phyloP scores from a whole-genome alignment of 2,888 invertebrate species.

The Acanthosepion lycidas region DNA sequence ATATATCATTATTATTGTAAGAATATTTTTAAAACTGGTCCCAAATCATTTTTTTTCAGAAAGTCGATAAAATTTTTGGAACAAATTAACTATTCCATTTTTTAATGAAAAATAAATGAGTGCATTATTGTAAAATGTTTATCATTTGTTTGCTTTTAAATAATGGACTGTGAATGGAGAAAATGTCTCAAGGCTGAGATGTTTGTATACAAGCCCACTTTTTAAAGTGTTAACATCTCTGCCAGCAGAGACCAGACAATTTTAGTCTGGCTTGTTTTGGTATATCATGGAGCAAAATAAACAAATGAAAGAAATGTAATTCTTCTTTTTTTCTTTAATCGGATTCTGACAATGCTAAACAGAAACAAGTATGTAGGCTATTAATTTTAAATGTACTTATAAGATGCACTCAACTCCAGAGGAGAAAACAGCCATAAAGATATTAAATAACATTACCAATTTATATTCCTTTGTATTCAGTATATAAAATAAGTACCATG shows the following conservation, averaged over 20 bases:
- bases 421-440: neutral
- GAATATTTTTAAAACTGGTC: too few species aligned
- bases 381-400: neutral
- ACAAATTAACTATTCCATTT: too few species aligned
- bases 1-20: too few species aligned
- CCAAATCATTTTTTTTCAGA: too few species aligned
- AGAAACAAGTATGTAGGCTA: neutral
- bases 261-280: neutral
- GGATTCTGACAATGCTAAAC: neutral
- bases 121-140: too few species aligned
- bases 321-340: neutral
- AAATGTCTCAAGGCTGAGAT: neutral
- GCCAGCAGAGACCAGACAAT: neutral
- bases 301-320: neutral
- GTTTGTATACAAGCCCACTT: neutral
- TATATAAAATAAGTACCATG: neutral
- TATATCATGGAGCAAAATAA: neutral
- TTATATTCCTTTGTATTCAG: neutral
- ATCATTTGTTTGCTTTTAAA: too few species aligned
- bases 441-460: neutral
- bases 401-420: neutral
- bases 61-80: too few species aligned
- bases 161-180: too few species aligned
- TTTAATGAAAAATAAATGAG: too few species aligned
- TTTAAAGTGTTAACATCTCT: neutral